Percentiles rank a stretch among this genome's conserved stretches.
These are phyloP conservation scores for Umimayanthus chanpuru DNA, from an alignment of 92 coral and sea anemone species.

Conservation along the genomic window DNA sequence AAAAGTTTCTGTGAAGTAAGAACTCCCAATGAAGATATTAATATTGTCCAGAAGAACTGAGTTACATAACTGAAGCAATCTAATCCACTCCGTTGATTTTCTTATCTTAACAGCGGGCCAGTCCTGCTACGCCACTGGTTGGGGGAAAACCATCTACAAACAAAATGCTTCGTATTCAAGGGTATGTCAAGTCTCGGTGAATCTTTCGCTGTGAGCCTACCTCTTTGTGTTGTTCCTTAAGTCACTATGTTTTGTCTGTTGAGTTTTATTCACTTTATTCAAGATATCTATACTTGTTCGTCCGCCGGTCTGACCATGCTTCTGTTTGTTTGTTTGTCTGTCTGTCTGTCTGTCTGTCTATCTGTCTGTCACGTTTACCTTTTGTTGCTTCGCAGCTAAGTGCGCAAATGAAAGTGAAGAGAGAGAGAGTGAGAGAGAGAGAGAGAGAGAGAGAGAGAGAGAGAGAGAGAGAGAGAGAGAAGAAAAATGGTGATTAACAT, in stretches of 20 bases:
- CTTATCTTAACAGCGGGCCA: constrained; percentile 56
- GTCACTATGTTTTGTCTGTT: neutral
- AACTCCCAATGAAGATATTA: too few species aligned
- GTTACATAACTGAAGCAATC: neutral
- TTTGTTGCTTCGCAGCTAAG: neutral
- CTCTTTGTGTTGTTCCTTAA: neutral
- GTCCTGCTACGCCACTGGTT: constrained; percentile 88
- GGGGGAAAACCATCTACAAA: constrained; percentile 73
- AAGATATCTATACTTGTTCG: too few species aligned
- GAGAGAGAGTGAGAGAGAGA: too few species aligned
- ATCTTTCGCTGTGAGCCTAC: neutral
- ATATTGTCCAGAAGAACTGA: neutral
- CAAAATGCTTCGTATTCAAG: constrained; percentile 51
- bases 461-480: too few species aligned
- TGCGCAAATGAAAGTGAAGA: too few species aligned
- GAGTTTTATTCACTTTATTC: neutral
- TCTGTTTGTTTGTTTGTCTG: neutral
- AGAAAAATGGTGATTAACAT: too few species aligned
- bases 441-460: too few species aligned
- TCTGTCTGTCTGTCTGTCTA: neutral
- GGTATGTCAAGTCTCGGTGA: neutral
- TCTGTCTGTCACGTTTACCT: neutral
- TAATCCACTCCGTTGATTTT: neutral
- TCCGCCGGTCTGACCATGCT: neutral
- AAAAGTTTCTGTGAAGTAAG: too few species aligned